Conservation (phyloP, 2,797 vertebrate species). For the Gastrophryne carolinensis region DNA sequence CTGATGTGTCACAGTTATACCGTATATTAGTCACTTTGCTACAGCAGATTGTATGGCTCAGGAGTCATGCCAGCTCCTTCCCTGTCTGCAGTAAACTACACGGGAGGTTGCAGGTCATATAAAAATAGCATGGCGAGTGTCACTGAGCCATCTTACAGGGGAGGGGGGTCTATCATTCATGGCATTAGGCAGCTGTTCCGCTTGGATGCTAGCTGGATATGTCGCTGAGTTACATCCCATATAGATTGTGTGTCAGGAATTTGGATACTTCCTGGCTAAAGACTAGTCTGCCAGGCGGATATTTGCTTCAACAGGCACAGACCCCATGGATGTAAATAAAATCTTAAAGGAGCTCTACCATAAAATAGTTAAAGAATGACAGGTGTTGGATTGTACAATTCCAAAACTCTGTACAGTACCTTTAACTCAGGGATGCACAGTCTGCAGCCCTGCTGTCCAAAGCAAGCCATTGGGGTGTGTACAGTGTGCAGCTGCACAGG, state of each 20-base stretch:
- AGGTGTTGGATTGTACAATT: too few species aligned
- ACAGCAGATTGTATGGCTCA: constrained; percentile 44
- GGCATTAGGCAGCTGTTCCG: constrained; percentile 56
- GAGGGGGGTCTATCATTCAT: constrained; percentile 18
- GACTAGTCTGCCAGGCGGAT: background rate
- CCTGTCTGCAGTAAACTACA: constrained; percentile 52
- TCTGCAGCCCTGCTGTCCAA: too few species aligned
- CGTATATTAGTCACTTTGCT: constrained; percentile 56
- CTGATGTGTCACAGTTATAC: background rate
- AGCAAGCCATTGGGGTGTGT: too few species aligned
- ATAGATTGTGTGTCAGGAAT: background rate
- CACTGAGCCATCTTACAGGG: constrained; percentile 40
- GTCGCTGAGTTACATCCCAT: background rate
- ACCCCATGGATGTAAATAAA: background rate
- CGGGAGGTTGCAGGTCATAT: constrained; percentile 62
- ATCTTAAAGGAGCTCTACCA: too few species aligned
- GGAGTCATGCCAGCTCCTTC: constrained; percentile 52
- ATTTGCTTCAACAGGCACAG: background rate
- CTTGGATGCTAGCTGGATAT: constrained; percentile 16
- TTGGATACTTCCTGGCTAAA: background rate
- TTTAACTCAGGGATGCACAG: too few species aligned
- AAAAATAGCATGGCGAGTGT: constrained; percentile 61
- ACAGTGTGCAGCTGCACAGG: too few species aligned
- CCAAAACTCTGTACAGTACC: too few species aligned
- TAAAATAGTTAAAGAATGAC: too few species aligned